phyloP scores from a whole-genome alignment of 2,797 vertebrate species.

The Pteronotus mesoamericanus region DNA sequence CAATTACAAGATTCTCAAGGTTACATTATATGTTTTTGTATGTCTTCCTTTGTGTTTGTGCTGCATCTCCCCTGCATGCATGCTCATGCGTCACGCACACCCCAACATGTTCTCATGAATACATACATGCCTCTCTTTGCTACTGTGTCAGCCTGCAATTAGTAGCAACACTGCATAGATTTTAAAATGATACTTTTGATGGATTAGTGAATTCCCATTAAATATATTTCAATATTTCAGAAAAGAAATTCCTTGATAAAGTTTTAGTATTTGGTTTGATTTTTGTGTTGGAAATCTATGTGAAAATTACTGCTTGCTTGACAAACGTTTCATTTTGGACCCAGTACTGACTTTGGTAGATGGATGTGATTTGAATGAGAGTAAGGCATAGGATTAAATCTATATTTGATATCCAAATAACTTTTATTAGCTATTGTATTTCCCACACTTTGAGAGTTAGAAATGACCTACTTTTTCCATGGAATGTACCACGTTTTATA shows the following conservation, averaged over 20 bases:
- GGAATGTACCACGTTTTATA: not conserved
- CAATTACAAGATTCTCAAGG: not conserved
- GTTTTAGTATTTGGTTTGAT: not conserved
- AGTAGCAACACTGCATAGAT: not conserved
- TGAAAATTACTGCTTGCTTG: constrained; percentile 16
- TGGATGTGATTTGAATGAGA: not conserved
- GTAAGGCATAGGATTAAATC: not conserved
- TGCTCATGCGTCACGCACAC: no score
- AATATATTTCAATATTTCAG: not conserved
- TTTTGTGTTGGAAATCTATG: not conserved
- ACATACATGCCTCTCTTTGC: not conserved
- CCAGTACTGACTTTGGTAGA: not conserved
- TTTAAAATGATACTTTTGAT: not conserved
- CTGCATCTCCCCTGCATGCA: not conserved
- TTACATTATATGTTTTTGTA: not conserved
- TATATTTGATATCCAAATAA: not conserved
- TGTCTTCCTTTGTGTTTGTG: not conserved
- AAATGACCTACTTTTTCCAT: not conserved
- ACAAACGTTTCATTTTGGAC: not conserved
- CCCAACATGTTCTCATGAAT: not conserved
- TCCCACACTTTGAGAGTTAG: not conserved
- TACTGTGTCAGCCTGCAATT: not conserved
- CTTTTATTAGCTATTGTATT: not conserved
- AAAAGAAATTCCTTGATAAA: constrained; percentile 27
- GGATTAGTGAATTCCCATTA: not conserved